These are phyloP conservation scores for Pristionchus entomophagus DNA, from an alignment of 2,888 invertebrate species.

Conservation along the genomic window DNA sequence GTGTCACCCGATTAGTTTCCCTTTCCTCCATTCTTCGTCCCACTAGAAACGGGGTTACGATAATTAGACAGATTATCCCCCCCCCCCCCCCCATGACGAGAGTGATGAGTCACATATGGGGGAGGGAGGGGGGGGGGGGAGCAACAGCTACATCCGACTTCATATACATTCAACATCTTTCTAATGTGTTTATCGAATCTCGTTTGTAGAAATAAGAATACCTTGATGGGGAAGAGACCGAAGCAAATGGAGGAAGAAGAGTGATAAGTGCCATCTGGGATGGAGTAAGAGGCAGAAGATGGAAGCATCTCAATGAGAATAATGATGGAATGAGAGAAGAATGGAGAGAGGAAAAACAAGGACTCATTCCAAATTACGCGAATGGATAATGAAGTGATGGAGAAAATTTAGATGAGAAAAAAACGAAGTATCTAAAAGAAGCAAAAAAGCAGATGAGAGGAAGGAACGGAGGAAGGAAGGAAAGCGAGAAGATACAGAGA, in stretches of 20 bases:
- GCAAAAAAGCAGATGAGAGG: neutral
- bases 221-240: slow-evolving; percentile 30
- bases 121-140: neutral
- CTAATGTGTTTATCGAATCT: neutral
- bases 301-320: slow-evolving; percentile 26
- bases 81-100: too few species aligned
- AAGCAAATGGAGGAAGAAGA: slow-evolving; percentile 9
- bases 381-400: neutral
- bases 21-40: neutral
- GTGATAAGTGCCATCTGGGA: neutral
- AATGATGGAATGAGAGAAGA: neutral
- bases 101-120: too few species aligned
- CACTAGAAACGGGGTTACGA: neutral
- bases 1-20: slow-evolving; percentile 27
- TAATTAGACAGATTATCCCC: slow-evolving; percentile 4
- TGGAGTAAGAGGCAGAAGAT: slow-evolving; percentile 9
- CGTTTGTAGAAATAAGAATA: neutral
- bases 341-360: neutral
- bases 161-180: neutral
- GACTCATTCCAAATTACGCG: neutral
- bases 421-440: too few species aligned
- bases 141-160: too few species aligned
- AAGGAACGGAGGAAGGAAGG: neutral
- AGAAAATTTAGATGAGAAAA: neutral
- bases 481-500: too few species aligned